Conservation (phyloP, 2,797 vertebrate genomes). For the Pagetopsis macropterus region DNA sequence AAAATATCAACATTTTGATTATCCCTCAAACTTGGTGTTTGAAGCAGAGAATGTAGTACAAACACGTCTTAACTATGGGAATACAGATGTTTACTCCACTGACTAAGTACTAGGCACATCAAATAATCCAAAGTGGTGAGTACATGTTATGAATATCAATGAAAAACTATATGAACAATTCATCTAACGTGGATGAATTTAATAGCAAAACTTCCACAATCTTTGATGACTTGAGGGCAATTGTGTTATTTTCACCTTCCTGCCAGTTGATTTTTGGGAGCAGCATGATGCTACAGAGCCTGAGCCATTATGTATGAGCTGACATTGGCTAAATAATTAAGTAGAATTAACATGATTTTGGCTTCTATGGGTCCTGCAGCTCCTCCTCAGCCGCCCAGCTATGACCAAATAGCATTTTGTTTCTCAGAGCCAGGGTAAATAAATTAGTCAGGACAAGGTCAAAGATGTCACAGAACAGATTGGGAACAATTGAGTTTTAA, state of each 20-base stretch:
- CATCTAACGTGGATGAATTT: neutral
- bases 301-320: neutral
- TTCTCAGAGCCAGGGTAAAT: neutral
- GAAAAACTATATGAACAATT: neutral
- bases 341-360: neutral
- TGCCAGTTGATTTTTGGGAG: neutral
- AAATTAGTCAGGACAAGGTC: conserved; percentile 28
- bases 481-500: conserved; percentile 14
- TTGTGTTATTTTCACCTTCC: neutral
- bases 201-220: neutral
- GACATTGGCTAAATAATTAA: neutral
- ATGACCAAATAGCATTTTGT: conserved; percentile 2
- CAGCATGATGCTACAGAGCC: neutral
- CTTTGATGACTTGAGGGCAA: neutral
- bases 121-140: neutral
- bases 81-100: neutral
- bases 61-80: neutral
- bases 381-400: neutral
- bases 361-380: neutral
- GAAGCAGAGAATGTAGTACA: neutral
- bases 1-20: neutral
- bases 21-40: neutral
- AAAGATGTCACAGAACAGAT: conserved; percentile 15
- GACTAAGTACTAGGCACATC: neutral
- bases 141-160: neutral